phyloP scores from a whole-genome alignment of 2,888 invertebrate genomes.

The Norana najaformis region DNA sequence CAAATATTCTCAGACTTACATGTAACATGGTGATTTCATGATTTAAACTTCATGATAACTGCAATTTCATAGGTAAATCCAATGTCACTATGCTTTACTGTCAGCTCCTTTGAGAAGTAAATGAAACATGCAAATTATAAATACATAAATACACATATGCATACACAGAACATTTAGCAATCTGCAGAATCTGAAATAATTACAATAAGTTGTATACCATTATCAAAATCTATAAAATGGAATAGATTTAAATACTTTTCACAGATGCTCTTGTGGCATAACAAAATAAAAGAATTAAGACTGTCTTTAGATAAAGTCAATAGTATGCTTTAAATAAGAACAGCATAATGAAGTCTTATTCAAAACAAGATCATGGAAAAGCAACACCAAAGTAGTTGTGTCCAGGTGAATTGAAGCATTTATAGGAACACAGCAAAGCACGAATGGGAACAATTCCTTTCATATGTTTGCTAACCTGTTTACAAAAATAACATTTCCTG shows the following conservation, averaged over 20 bases:
- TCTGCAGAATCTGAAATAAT: neutral
- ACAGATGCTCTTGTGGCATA: neutral
- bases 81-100: neutral
- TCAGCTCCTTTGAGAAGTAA: neutral
- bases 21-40: neutral
- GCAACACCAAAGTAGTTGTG: slow-evolving; percentile 62
- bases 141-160: neutral
- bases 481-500: neutral
- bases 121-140: neutral
- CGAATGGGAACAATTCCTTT: slow-evolving; percentile 56
- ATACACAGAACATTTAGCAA: neutral
- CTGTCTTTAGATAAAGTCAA: neutral
- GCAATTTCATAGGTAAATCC: neutral
- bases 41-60: neutral
- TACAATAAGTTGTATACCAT: neutral
- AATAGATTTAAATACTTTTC: neutral
- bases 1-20: neutral
- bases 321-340: neutral
- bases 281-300: neutral
- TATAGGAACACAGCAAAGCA: slow-evolving; percentile 61
- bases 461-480: slow-evolving; percentile 20
- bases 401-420: slow-evolving; percentile 59
- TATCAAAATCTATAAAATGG: neutral
- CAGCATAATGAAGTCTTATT: neutral
- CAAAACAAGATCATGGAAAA: slow-evolving; percentile 50